Percentiles rank a stretch among this genome's conserved stretches.
Evolutionary conservation across 2,797 vertebrate genomes (phyloP).

Genomic region (Tragelaphus eurycerus): DNA sequence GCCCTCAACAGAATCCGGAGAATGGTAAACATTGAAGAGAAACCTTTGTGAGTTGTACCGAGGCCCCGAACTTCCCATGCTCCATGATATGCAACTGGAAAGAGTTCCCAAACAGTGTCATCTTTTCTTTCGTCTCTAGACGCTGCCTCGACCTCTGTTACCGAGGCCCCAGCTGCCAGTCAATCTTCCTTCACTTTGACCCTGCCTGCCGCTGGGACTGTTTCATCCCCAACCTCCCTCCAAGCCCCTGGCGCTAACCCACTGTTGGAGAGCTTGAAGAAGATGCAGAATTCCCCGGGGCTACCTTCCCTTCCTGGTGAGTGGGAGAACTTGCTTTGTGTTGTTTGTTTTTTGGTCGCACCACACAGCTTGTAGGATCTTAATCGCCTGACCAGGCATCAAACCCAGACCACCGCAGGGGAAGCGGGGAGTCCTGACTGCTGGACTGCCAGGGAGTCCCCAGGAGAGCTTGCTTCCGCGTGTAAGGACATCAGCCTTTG

Average conservation of each 20-base stretch:
- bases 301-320: constrained; percentile 65
- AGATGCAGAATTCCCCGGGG: constrained; percentile 84
- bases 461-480: background rate
- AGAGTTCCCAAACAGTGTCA: background rate
- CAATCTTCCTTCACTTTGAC: constrained; percentile 63
- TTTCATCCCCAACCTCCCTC: background rate
- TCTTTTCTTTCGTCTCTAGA: constrained; percentile 61
- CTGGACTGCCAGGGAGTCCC: background rate
- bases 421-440: background rate
- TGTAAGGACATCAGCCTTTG: background rate
- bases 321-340: background rate
- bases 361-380: background rate
- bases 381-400: background rate
- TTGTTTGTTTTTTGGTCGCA: background rate
- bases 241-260: constrained; percentile 72
- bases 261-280: constrained; percentile 90
- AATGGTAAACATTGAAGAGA: background rate
- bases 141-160: constrained; percentile 42
- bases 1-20: background rate
- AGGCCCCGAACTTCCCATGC: background rate
- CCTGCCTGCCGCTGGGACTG: constrained; percentile 36
- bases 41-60: background rate
- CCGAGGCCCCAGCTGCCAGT: constrained; percentile 73
- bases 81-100: background rate
- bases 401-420: background rate